These are phyloP conservation scores for Pristionchus entomophagus DNA, from an alignment of 2,888 invertebrate species.

Conservation along the genomic window DNA sequence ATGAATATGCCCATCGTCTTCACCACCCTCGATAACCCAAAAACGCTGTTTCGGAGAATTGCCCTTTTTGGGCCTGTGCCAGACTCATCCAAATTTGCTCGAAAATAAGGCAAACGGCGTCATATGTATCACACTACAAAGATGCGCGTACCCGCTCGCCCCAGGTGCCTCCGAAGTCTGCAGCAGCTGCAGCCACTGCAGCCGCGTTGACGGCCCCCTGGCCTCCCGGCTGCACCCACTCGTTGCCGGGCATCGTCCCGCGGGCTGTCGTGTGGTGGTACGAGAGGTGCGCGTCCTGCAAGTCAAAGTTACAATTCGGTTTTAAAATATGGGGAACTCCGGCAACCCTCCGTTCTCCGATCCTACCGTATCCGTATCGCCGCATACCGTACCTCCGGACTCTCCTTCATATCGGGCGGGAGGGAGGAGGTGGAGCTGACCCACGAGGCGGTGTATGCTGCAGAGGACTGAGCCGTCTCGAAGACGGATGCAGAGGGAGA, in stretches of 20 bases:
- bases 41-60: neutral
- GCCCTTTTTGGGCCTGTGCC: too few relatives aligned
- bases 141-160: constrained; percentile 14
- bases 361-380: neutral
- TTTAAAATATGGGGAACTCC: too few relatives aligned
- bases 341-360: neutral
- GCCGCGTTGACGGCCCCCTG: neutral
- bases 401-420: constrained; percentile 68
- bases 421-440: constrained; percentile 70
- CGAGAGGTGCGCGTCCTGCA: constrained; percentile 2
- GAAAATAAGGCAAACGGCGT: too few relatives aligned
- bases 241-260: constrained; percentile 28
- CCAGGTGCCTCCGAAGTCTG: constrained; percentile 26
- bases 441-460: constrained; percentile 70
- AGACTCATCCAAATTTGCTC: too few relatives aligned
- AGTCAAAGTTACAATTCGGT: neutral
- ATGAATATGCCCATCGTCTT: too few relatives aligned
- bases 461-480: constrained; percentile 52
- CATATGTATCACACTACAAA: too few relatives aligned
- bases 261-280: neutral
- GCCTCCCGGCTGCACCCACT: constrained; percentile 44
- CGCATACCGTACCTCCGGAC: constrained; percentile 58
- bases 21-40: too few relatives aligned
- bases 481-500: constrained; percentile 47
- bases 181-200: neutral